Evolutionary conservation across 2,888 invertebrate genomes (phyloP), one percentile per base, ranked within the genome.

Genomic region (Caenorhabditis plicata): DNA sequence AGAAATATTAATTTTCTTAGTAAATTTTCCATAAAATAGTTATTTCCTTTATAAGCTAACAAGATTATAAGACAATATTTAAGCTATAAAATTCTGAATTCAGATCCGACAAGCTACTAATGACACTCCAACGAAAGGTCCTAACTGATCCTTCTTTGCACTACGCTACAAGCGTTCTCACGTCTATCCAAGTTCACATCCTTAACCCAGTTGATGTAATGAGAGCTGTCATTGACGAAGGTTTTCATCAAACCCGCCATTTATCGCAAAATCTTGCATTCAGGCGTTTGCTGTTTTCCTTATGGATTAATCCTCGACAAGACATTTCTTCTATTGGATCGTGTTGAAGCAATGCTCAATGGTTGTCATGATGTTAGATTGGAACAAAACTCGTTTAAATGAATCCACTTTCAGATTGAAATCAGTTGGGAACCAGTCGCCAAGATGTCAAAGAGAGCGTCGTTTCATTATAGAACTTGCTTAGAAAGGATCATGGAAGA

Each of bases 251-350:
- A 29, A 29, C 7, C 29, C 8, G 11, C 11, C 29, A 9, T 9
- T 9, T 9, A 29, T 29, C 29, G 29, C 29, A 9, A 9, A 8
- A 20, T 36, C 22, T 36, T 31, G n/a, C 1, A 44, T 65, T 45
- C 38, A 75, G 75, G 78, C 29, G 76, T 78, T 25, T 65, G 76
- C 31, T 78, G 78, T 42, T 78, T 78, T 42, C 78, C 78, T 2
- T 78, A 78, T 47, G 78, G 78, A 15, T 41, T 67, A 2, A 65
- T 78, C 29, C 63, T 78, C 23, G 78, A 78, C 58, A 66, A 68
- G 42, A 65, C 74, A 13, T 74, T 75, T 33, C 39, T 55, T 17
- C 47, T 78, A 40, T 42, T 78, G 36, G 62, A 68, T 35, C 49
- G 54, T 25, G 64, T 73, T 7, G 76, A 78, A 40, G 55, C 49